These are phyloP conservation scores for Aradophagus sp. DNA, from an alignment of 1,140 invertebrate species.

Conservation along the genomic window DNA sequence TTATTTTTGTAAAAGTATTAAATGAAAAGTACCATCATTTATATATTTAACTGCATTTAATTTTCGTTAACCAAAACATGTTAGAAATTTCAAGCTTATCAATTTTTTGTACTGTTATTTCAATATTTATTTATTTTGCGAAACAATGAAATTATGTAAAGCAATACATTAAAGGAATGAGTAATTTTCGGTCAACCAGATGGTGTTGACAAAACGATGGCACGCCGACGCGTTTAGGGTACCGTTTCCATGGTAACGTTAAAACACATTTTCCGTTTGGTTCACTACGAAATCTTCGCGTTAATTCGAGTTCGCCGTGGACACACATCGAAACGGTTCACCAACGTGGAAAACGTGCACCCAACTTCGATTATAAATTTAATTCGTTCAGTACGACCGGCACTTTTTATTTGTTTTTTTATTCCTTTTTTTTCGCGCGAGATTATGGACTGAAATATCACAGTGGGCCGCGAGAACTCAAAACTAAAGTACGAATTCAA, in stretches of 20 bases:
- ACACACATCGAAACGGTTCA: slow-evolving; percentile 26
- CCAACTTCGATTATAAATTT: slow-evolving; percentile 37
- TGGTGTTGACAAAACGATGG: slow-evolving; percentile 62
- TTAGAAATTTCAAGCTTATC: too few relatives aligned
- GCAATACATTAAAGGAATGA: slow-evolving; percentile 29
- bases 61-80: too few relatives aligned
- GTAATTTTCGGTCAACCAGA: slow-evolving; percentile 55
- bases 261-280: slow-evolving; percentile 66
- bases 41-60: too few relatives aligned
- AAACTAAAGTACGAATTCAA: too few relatives aligned
- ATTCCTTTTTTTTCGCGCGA: not conserved
- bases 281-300: slow-evolving; percentile 57
- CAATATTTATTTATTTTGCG: too few relatives aligned
- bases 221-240: slow-evolving; percentile 65
- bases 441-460: too few relatives aligned
- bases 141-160: slow-evolving; percentile 36
- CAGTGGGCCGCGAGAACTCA: too few relatives aligned
- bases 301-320: slow-evolving; percentile 38
- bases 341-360: slow-evolving; percentile 26
- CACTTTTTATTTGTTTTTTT: too few relatives aligned
- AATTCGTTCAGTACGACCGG: too few relatives aligned
- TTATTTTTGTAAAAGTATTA: too few relatives aligned
- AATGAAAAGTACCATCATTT: too few relatives aligned
- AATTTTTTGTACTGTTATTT: too few relatives aligned
- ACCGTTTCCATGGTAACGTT: slow-evolving; percentile 66